Evolutionary conservation across 2,113 vertebrate genomes (phyloP), one percentile per base, ranked within the genome.

Genomic region (Mesoclemmys tuberculata): DNA sequence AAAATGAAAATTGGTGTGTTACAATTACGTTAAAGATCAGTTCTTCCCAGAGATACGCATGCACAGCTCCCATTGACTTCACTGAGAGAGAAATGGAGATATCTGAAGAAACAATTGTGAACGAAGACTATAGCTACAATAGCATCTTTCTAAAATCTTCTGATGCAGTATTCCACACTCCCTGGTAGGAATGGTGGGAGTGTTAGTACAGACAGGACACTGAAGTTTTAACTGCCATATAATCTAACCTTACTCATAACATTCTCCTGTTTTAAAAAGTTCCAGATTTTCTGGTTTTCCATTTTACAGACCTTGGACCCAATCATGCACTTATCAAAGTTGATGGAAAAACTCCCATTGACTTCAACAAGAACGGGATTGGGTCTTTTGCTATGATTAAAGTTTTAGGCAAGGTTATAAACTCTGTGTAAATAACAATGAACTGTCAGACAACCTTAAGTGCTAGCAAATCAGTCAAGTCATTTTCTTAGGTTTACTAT

Each of bases 401-500:
- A 83, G 82, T 93, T 95, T 89, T 24, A 56, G 46, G 48, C 80
- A 48, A 49, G 85, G 89, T 88, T 26, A 74, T 38, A 75, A 95
- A 93, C 51, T 89, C 64, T 84, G 31, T 48, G 89, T 54, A 95
- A 91, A 84, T 94, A 96, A 94, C 87, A 93, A 90, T 80, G 44
- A 94, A 90, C 68, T 94, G 79, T 61, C 41, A 31, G 54, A 61
- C 16, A 54, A 44, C 91, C 89, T 83, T 80, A 85, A 93, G 58
- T 81, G 82, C 87, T 87, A 92, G 16, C 54, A 44, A 91, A 71
- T 87, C 86, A 83, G 56, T 92, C 82, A 74, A 52, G 78, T 90
- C 91, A 44, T 93, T 96, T 95, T 94, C 89, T 95, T 91, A 86
- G 68, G 71, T 46, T 61, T 71, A 11, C 41, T 93, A 16, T 94